Base-by-base conservation (phyloP, 2,888 invertebrate species). In the Ochlodes sylvanus region DNA sequence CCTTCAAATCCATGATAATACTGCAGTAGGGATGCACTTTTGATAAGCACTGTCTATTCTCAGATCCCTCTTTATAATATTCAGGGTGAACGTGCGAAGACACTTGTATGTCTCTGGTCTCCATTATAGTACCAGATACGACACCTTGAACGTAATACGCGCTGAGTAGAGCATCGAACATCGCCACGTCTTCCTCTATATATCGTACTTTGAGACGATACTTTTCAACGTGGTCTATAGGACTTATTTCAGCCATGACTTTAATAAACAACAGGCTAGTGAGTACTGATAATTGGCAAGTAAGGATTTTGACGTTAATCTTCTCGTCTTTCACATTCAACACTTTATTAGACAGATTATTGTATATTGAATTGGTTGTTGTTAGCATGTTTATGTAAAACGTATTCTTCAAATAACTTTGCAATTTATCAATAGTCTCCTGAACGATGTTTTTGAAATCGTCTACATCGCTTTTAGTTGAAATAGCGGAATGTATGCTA, bases 211-310 rank as follows among this genome's bases (percentile, higher is more conserved):
- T 97, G 0, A 98, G 84, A 0, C 95, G 92, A 72, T 96, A 95
- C 85, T 98, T 98, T 69, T 96, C 95, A 0, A 97, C 95, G 0
- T 98, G 98, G 92, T 99, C 99, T 6, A 98, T 96, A 0, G 95
- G 86, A 17, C 96, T 96, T 12, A 96, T 90, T 81, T 95, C 94
- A 0, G 95, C 92, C 79, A 95, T 94, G 5, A 96, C 81, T 73
- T 92, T 89, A 0, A 94, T 80, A 75, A 95, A 94, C 0, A 95
- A 73, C 19, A 94, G 83, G 73, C 95, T 95, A 4, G 95, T 85
- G 19, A 93, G 75, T 57, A 91, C 73, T 66, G 89, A 87, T 15
- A 91, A 69, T 74, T 90, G 79, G 0, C 83, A 77, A 6, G 82
- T 85, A 7, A 87, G 73, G 19, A 88, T 77, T 71, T 84, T 86